Conservation (phyloP, 2,113 vertebrate species). For the Podocnemis expansa region DNA sequence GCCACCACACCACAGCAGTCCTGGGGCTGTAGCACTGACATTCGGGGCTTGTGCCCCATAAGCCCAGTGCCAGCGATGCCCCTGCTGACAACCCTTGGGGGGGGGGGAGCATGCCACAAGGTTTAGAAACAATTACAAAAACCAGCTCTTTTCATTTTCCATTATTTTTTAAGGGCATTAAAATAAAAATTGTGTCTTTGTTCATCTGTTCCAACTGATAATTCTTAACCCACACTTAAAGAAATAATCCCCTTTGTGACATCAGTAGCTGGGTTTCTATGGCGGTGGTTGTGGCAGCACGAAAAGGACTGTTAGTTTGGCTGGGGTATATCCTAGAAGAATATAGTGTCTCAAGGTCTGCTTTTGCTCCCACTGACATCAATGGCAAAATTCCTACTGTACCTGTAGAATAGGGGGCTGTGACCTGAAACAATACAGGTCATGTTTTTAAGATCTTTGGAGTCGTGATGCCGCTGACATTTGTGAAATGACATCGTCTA, state of each 20-base stretch:
- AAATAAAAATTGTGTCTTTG: background rate
- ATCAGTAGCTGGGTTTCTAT: background rate
- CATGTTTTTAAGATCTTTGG: background rate
- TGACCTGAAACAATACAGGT: background rate
- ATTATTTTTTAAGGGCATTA: background rate
- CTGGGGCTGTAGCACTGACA: too few relatives aligned
- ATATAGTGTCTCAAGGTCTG: background rate
- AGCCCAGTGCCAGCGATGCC: too few relatives aligned
- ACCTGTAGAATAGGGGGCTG: background rate
- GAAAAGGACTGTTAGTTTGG: background rate
- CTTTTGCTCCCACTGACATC: background rate
- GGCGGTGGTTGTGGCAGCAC: background rate
- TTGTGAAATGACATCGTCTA: background rate
- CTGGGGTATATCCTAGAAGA: background rate
- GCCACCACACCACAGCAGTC: too few relatives aligned
- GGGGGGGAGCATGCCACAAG: background rate
- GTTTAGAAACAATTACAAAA: background rate
- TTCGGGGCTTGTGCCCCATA: too few relatives aligned
- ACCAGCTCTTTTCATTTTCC: background rate
- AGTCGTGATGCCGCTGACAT: background rate
- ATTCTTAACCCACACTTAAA: background rate
- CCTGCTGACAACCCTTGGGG: background rate
- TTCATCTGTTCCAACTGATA: background rate
- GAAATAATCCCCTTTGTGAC: background rate
- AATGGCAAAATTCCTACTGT: background rate